Evolutionary conservation across 2,797 vertebrate genomes (phyloP).

Genomic region (Halcyon chelicuti): DNA sequence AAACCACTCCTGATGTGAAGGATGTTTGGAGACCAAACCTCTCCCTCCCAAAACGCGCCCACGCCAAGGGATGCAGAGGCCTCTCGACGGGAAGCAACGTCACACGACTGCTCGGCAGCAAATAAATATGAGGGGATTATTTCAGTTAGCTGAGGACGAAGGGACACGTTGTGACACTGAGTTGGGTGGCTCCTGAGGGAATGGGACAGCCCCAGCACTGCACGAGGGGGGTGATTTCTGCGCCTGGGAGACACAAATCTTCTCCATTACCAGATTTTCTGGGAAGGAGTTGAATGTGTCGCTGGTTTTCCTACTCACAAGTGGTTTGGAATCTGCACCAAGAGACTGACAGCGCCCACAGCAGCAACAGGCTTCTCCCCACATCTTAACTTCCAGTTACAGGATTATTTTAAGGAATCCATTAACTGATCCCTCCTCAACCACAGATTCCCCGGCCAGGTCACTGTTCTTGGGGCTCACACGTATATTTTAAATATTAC

Average conservation of each 20-base stretch:
- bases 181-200: background rate
- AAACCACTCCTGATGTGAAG: background rate
- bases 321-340: background rate
- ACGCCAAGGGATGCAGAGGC: accelerated
- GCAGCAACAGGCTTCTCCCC: background rate
- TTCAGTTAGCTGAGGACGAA: background rate
- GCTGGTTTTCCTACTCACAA: background rate
- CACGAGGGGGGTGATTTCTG: accelerated
- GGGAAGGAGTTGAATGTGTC: background rate
- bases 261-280: background rate
- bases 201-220: background rate
- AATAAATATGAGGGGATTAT: background rate
- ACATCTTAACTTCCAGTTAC: background rate
- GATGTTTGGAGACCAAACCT: slow-evolving; percentile 1
- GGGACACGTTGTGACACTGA: background rate
- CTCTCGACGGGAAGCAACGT: background rate
- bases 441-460: background rate
- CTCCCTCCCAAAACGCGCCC: background rate
- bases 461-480: background rate
- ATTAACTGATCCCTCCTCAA: background rate
- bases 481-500: slow-evolving; percentile 10
- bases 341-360: background rate
- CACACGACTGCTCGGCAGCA: accelerated
- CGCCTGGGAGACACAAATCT: background rate
- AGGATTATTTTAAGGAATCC: background rate